phyloP scores from a whole-genome alignment of 2,888 invertebrate species.

The Axea sp. region DNA sequence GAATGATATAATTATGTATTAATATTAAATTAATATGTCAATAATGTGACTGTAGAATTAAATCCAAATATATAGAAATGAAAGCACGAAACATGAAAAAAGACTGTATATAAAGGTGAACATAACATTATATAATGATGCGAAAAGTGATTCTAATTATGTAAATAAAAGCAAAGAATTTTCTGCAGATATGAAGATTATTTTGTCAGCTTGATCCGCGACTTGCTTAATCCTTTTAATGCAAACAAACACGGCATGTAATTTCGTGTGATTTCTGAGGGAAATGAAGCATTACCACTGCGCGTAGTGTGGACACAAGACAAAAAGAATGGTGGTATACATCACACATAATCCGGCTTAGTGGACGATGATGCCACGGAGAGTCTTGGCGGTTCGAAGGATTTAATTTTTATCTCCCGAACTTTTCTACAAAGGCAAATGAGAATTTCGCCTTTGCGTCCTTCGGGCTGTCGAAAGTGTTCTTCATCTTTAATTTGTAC shows the following conservation, averaged over 20 bases:
- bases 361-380: constrained; percentile 31
- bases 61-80: no score
- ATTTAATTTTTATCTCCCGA: constrained; percentile 45
- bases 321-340: constrained; percentile 53
- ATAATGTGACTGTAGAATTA: no score
- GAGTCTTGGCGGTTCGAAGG: constrained; percentile 37
- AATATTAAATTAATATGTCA: no score
- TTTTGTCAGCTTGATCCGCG: constrained; percentile 35
- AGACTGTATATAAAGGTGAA: no score
- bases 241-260: constrained; percentile 48
- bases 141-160: not conserved
- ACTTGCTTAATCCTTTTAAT: constrained; percentile 42
- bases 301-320: constrained; percentile 35
- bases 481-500: no score
- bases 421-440: constrained; percentile 30
- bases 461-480: constrained; percentile 20
- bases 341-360: constrained; percentile 56
- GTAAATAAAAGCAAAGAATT: no score
- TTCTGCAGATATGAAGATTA: constrained; percentile 22
- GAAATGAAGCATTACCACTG: constrained; percentile 57
- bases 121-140: not conserved
- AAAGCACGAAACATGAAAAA: no score
- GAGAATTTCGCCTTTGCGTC: constrained; percentile 20
- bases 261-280: constrained; percentile 61
- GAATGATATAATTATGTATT: no score